Evolutionary conservation across 2,797 vertebrate species (phyloP), one percentile per base, ranked within the genome.

Genomic region (Acanthurus leucopareius): DNA sequence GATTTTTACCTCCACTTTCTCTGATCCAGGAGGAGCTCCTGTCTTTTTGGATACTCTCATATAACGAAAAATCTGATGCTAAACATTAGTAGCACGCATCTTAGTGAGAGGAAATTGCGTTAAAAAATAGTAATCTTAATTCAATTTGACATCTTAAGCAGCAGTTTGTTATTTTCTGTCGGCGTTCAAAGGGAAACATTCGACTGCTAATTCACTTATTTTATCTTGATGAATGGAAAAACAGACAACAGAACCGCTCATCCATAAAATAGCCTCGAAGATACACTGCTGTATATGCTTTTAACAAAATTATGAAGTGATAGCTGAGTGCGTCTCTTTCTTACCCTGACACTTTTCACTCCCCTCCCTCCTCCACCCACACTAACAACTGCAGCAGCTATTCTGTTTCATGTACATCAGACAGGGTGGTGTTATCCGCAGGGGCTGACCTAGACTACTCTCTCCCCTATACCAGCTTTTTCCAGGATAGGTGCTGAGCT

Each of bases 341-440:
- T 88, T 72, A 71, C 60, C 17, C 56, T 67, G 45, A 80, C 82
- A 81, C 77, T 82, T 85, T 85, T 71, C 72, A 11, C 69, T 59
- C 75, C 58, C 56, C 59, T 60, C 57, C 54, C 51, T 51, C 52
- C 62, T 80, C 75, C 82, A 68, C 82, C 73, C 76, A 86, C 80
- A 81, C 76, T 70, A 88, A 89, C 86, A 92, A 92, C 85, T 84
- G 63, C 70, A 86, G 77, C 76, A 70, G 83, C 62, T 79, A 87
- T 91, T 92, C 86, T 84, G 85, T 91, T 93, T 90, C 86, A 84
- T 91, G 85, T 84, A 75, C 85, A 85, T 89, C 89, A 90, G 88
- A 90, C 85, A 92, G 68, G 84, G 75, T 82, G 75, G 89, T 87
- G 79, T 74, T 87, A 84, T 91, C 82, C 56, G 49, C 47, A 59